Evolutionary conservation across 53 echinoderm and acorn worm genomes (phyloP), one percentile per base, ranked within the genome.

Genomic region (Echinometra lucunter): DNA sequence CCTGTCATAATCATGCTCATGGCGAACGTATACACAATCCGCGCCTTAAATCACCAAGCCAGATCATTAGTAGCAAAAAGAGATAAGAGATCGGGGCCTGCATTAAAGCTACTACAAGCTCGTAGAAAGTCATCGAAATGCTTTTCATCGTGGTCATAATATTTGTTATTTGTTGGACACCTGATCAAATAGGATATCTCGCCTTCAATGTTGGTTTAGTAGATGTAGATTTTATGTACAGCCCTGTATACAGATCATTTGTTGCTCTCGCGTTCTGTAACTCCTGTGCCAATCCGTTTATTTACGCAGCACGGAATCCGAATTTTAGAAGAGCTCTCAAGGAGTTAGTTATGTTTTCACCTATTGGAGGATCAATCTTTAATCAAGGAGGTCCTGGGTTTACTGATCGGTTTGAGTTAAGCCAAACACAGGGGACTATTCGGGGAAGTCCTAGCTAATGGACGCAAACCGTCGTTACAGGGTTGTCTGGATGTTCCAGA

Each of bases 161-260:
- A 49, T 98, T 98, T 89, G 95, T 95, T 35, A 92, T 98, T n/a
- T 98, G 98, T 88, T 98, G 98, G 98, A 94, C 98, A 58, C 98
- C 98, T 10, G 98, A 98, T 89, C 98, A 98, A 94, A 82, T 98
- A 10, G 95, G 95, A 57, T 98, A 96, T 45, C 83, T 96, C 23
- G 93, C 96, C 17, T 97, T 95, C 44, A 97, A 98, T 91, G 82
- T 98, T 32, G 98, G 96, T 49, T 94, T 96, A 17, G 82, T 95
- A 45, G 95, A 95, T 37, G 95, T 95, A 10, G 89, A 82, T 72
- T 98, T 98, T 85, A 45, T 98, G 4, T 81, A 87, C 82, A 97
- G 96, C 49, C 91, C 88, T 6, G 89, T 96, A 6, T 98, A 98
- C 72, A 91, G 96, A 2, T 95, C 95, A 30, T 96, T 98, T 63